These are phyloP conservation scores for Polietes domitor DNA, from an alignment of 2,888 invertebrate genomes.

Conservation along the genomic window DNA sequence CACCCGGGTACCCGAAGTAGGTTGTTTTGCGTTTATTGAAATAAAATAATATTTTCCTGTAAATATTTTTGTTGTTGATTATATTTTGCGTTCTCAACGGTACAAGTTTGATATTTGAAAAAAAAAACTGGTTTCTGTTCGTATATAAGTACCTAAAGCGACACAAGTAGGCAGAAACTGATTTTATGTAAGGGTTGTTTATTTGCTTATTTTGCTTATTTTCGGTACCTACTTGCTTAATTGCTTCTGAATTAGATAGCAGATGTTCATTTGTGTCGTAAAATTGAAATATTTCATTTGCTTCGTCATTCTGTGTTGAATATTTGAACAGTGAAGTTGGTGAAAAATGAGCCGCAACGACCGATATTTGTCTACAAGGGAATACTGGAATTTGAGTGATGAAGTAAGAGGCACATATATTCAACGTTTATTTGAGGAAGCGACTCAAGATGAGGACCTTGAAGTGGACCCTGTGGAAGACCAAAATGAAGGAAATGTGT, in stretches of 20 bases:
- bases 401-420: slow-evolving; percentile 40
- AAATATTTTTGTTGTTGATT: no score
- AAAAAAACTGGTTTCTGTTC: slow-evolving; percentile 46
- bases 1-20: slow-evolving; percentile 51
- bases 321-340: slow-evolving; percentile 55
- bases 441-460: slow-evolving; percentile 36
- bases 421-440: slow-evolving; percentile 31
- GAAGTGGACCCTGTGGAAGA: slow-evolving; percentile 28
- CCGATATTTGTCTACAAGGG: slow-evolving; percentile 47
- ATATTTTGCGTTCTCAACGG: no score
- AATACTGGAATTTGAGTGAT: slow-evolving; percentile 48
- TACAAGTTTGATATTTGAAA: slow-evolving; percentile 2
- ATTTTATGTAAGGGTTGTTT: slow-evolving; percentile 41
- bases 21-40: slow-evolving; percentile 37
- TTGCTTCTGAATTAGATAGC: slow-evolving; percentile 51
- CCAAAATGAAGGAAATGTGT: not conserved
- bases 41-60: no score
- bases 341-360: slow-evolving; percentile 55
- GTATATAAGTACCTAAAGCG: slow-evolving; percentile 32
- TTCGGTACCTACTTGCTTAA: slow-evolving; percentile 52
- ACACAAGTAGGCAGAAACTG: slow-evolving; percentile 57
- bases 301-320: slow-evolving; percentile 9
- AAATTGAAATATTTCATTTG: slow-evolving; percentile 34
- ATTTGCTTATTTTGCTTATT: slow-evolving; percentile 16
- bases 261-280: slow-evolving; percentile 37